Base-by-base conservation (phyloP, 2,888 invertebrate genomes). In the Myopa testacea region DNA sequence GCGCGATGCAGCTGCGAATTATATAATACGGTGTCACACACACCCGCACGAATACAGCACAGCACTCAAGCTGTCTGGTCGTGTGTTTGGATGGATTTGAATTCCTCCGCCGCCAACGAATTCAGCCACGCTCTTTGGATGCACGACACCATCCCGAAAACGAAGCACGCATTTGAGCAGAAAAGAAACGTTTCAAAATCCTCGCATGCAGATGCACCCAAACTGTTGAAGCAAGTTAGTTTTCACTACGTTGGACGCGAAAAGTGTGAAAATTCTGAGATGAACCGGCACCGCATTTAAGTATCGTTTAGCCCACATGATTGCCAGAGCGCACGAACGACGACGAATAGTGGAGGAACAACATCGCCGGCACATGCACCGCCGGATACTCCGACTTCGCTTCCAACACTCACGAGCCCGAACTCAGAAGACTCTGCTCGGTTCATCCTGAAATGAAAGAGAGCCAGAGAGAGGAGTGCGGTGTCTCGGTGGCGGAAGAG, bases 311-410 rank as follows among this genome's bases (percentile, higher is more conserved):
- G 50, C 40, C 73, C 73, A 62, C 73, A 73, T 73, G 62, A 8
- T 38, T 58, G 45, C 45, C 58, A 12, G 58, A 16, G 14, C 16
- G 73, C 16, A 62, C 45, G 62, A 40, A 40, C 45, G 73, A 63
- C 55, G n/a, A 73, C 45, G 45, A 14, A 38, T 8, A 62, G 58
- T n/a, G 14, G 10, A 19, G 10, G 12, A 50, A n/a, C 52, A 70
- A 14, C 19, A 8, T 34, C 40, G n/a, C 73, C 34, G 19, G 50
- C 73, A 63, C 62, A 45, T 73, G 73, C 40, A 72, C 62, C 62
- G 40, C 45, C 19, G 14, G 19, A 19, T 4, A 72, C 72, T 40
- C 62, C 16, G n/a, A 26, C 58, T n/a, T 8, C 62, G 40, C 38
- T 68, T 52, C 19, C 4, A 52, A 45, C n/a, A 50, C 50, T 12